Evolutionary conservation across 2,113 vertebrate species (phyloP), one percentile per base, ranked within the genome.

Genomic region (Rhinopithecus roxellana): DNA sequence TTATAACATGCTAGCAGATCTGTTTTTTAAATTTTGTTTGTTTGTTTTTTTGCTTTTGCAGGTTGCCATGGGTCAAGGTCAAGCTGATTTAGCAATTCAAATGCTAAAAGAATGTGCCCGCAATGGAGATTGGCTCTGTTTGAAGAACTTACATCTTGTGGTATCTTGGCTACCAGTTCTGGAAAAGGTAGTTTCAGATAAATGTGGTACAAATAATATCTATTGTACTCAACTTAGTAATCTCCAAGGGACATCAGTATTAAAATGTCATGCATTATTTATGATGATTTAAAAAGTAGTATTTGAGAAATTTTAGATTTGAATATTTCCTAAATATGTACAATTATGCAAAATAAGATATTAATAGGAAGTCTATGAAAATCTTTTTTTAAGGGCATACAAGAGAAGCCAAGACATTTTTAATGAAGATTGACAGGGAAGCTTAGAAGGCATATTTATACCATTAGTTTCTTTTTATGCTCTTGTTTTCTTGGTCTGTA

Each of bases 41-140:
- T 6, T 40, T 48, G 89, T 96, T 88, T 43, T 96, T 93, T 52
- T 93, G 22, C 79, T 84, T 59, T 98, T 98, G 25, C 97, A 99
- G 99, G 99, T 99, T 98, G 99, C 99, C 32, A 99, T 99, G 99
- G 99, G 99, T 90, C 99, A 99, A 98, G 99, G 99, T 94, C 99
- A 99, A 98, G 99, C 99, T 95, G 99, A 99, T 81, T 97, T 99
- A 97, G 99, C 99, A 84, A 98, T 99, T 98, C 99, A 99, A 3
- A 98, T 99, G 83, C 98, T 99, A 89, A 99, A 98, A 97, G 99
- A 99, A 97, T 99, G 99, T 97, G 99, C 99, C 43, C 97, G 78
- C 32, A 99, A 98, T 48, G 99, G 99, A 98, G 99, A 99, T 89
- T 99, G 99, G 99, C 99, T 99, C 59, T 99, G 99, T 97, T 99